Base-by-base conservation (phyloP, 2,888 invertebrate genomes). In the Microctonus aethiopoides region DNA sequence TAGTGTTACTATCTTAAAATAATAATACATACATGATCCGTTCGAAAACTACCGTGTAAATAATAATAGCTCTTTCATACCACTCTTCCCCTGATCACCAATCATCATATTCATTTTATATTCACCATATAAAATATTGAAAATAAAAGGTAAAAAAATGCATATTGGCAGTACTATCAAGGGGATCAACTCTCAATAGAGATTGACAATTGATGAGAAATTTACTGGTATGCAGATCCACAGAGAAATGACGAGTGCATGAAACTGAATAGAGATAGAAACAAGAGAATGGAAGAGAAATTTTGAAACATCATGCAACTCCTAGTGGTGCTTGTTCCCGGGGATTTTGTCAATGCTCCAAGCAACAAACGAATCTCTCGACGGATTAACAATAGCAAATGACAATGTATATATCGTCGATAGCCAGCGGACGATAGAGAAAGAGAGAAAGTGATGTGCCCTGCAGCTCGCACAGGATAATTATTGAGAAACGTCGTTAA, bases 401-500 rank as follows among this genome's bases (percentile, higher is more conserved):
- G 46, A 5, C 16, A 16, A n/a, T n/a, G n/a, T n/a, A n/a, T 46
- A 16, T 46, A 7, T 16, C 46, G 46, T 34, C 54, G 62, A 26
- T 29, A 20, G 7, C n/a, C n/a, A 26, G 46, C 24, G 39, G 7
- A 72, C 29, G n/a, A 11, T 11, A 16, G 46, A 41, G 39, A 5
- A 46, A 41, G 26, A 22, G 41, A 62, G 41, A 24, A 10, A 3
- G 11, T 9, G 46, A 62, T 16, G 46, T 16, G 46, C 39, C 39
- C 39, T 46, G 7, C 46, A n/a, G 46, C 46, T 1, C 16, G 16
- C 46, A 20, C 46, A 16, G 13, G 22, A 74, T 74, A 73, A 74
- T 74, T 74, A 72, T 74, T 68, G 74, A 57, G 73, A 70, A 74
- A 71, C 74, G 56, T 74, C 70, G 74, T 73, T 74, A 74, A 67